Evolutionary conservation across 2,888 invertebrate genomes (phyloP), one percentile per base, ranked within the genome.

Genomic region (Teleogryllus oceanicus): DNA sequence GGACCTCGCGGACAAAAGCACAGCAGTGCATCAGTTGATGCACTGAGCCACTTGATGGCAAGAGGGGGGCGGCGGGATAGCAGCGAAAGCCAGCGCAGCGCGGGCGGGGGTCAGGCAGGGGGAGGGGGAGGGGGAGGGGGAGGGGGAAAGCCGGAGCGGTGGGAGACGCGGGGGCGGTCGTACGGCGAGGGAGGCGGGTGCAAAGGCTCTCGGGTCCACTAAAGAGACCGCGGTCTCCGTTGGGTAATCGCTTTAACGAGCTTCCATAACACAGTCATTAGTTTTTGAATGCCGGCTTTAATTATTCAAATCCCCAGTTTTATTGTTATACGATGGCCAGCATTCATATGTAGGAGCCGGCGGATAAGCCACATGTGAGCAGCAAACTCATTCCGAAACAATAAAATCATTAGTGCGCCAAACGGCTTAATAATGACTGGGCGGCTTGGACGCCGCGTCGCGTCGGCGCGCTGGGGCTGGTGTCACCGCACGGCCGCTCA

Each of bases 231-330:
- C 75, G 37, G 75, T 79, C 79, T 75, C 79, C 20, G 20, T 20
- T 50, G 79, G 21, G 75, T 79, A 79, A 79, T 79, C 75, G 50
- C 50, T 79, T 79, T 79, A 79, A 79, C 75, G 79, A n/a, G 50
- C 75, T 21, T 24, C 21, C 79, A 79, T 75, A 79, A 75, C 75
- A 79, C 75, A 79, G 75, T 79, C 79, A 79, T 79, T 79, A 79
- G 79, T 79, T 75, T 75, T 75, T 75, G 75, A 79, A 79, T 49
- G 79, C 75, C 24, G 50, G 75, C 79, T 79, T 51, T 79, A 79
- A 79, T 79, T 79, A 75, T 79, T 79, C 79, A 79, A 79, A 79
- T 79, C 49, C 79, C 21, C 12, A 50, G 77, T 77, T 77, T 77
- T 77, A 77, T 49, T 77, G 77, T 49, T 37, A n/a, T 77, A 49